Base-by-base conservation (phyloP, 2,797 vertebrate species). In the Garrulus glandarius region DNA sequence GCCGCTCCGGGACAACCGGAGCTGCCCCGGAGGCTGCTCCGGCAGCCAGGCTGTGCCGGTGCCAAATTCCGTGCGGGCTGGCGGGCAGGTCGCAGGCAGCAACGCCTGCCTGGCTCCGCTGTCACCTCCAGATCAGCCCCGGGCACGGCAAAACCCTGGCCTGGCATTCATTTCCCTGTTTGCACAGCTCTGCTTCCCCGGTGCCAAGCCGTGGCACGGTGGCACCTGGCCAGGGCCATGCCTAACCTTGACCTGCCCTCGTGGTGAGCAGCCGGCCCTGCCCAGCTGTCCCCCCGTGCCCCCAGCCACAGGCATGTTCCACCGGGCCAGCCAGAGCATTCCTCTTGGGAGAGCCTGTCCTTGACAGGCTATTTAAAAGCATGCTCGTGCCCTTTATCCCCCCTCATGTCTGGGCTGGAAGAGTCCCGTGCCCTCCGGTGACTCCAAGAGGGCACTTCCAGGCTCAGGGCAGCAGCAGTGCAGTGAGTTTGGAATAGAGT, bases 351-450 rank as follows among this genome's bases (percentile, higher is more conserved):
- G 95, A 96, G 92, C 80, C 72, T 92, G 94, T 91, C 94, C 96
- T 96, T 39, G 16, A 37, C 1, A 0, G 30, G 93, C 95, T 97
- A 97, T 97, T 97, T 97, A 96, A 94, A 97, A 94, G 94, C 70
- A 83, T 50, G 4, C 39, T 70, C 21, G 67, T 96, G 94, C 92
- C 93, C 95, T 96, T 97, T 93, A 89, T 86, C 80, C 26, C 53
- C 85, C 29, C 7, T 59, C 6, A 0, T 59, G 69, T 84, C 83
- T 60, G 59, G 72, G 83, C 75, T 96, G 85, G 53, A 91, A 84
- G 72, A 91, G 85, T 37, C 72, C 56, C 2, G 11, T 77, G 63
- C 57, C 57, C 44, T 59, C 27, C 1, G 0, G 37, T 83, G 72
- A 83, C 75, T 70, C 60, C 10, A 3, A 22, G 47, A 52, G 56